A percentile compares a stretch with the other conserved stretches of the same genome.
Conservation (phyloP, 2,888 invertebrate species). For the Pristionchus fissidentatus region DNA sequence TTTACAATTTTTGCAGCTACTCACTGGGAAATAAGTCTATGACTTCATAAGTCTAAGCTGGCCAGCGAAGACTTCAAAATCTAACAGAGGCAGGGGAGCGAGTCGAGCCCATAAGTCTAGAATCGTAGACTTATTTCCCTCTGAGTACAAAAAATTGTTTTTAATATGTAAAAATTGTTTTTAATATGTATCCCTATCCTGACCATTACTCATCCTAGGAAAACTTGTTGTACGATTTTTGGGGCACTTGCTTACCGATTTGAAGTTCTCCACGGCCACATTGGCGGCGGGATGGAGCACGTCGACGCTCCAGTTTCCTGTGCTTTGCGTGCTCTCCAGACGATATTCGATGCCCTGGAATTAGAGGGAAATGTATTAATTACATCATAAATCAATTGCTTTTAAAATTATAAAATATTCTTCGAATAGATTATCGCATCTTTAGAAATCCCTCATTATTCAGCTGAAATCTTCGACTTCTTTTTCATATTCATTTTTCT, state of each 20-base stretch:
- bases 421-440: not conserved
- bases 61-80: no score
- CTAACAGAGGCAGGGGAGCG: no score
- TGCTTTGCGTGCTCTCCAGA: not conserved
- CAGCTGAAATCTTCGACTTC: no score
- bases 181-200: not conserved
- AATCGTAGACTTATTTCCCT: no score
- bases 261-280: not conserved
- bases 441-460: no score
- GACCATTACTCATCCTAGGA: not conserved
- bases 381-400: not conserved
- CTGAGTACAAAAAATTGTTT: not conserved
- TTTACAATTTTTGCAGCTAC: no score
- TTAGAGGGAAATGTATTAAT: not conserved
- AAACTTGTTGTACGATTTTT: not conserved
- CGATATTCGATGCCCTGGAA: conserved; percentile 19
- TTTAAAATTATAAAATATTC: not conserved
- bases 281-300: not conserved
- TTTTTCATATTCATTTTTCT: no score
- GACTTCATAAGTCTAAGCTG: no score
- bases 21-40: no score
- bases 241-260: not conserved
- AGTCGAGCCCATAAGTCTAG: no score
- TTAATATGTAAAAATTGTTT: not conserved
- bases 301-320: not conserved